Base-by-base conservation (phyloP, 2,113 vertebrate species). In the Anguilla rostrata region DNA sequence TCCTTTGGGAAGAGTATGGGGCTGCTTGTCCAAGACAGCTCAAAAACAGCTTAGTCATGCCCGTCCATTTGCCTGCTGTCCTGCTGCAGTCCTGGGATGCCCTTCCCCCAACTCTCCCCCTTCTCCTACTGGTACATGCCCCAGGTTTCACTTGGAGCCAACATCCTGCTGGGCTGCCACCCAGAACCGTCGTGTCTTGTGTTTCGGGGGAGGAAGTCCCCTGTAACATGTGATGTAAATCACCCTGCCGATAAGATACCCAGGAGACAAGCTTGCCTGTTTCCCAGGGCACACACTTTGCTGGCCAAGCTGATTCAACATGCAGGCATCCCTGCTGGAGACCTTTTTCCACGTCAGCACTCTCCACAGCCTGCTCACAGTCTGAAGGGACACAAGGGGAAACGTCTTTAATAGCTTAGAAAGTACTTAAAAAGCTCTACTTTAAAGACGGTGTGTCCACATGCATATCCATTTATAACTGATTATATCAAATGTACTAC, bases 131-230 rank as follows among this genome's bases (percentile, higher is more conserved):
- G 78, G 39, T 18, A 20, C 39, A 40, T 39, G 78, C 39, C 78
- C 78, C 39, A n/a, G 14, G 39, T 40, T 80, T 18, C 15, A 41
- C 39, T 80, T 80, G 78, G 20, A 85, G 49, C 75, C 39, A 85
- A 26, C 34, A 49, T 85, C n/a, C 39, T 12, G 40, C 56, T 82
- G 53, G 78, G 39, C 16, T 26, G 16, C 53, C 56, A 4, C 29
- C 39, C 39, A 40, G 46, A 81, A 43, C 40, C 81, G 84, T 85
- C 43, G 22, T 56, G 14, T 81, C 78, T 66, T 79, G 57, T 39
- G 34, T 83, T 63, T 85, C 84, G 18, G 49, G 11, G 34, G 34
- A 57, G 39, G 85, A 86, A 63, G 63, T 53, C 46, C 84, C 78
- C 39, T 4, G 56, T 34, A 63, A 43, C 53, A 80, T 39, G 26